phyloP scores from a whole-genome alignment of 2,888 invertebrate species.

The Drosophila anomalipes region DNA sequence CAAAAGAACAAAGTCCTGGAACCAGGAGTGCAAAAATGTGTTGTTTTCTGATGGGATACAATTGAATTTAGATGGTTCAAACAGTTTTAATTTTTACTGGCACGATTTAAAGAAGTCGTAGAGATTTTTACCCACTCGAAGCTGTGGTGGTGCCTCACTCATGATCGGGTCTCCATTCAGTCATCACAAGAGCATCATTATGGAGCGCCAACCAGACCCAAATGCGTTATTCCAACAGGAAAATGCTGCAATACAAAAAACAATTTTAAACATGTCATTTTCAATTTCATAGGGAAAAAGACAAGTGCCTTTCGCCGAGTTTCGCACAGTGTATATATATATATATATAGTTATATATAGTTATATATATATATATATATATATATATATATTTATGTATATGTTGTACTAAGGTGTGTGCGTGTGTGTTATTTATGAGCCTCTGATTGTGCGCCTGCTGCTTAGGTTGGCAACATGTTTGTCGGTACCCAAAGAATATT shows the following conservation, averaged over 20 bases:
- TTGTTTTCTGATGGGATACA: too few species aligned
- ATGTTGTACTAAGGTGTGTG: neutral
- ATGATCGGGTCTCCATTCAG: neutral
- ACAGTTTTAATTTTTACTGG: too few species aligned
- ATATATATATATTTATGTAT: neutral
- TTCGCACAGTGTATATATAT: neutral
- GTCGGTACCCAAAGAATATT: constrained; percentile 12
- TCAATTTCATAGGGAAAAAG: neutral
- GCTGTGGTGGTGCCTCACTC: too few species aligned
- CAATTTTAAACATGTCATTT: neutral
- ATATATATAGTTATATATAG: neutral
- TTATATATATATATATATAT: neutral
- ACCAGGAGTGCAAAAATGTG: too few species aligned
- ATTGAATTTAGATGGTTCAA: too few species aligned
- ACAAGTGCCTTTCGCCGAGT: neutral
- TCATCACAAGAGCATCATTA: neutral
- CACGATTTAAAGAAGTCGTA: too few species aligned
- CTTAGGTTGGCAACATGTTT: constrained; percentile 45
- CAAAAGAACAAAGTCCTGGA: too few species aligned
- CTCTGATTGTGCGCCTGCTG: constrained; percentile 58
- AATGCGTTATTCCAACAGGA: neutral
- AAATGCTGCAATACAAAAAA: neutral
- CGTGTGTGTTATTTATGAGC: constrained; percentile 57
- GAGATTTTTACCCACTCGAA: neutral
- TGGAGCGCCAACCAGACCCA: neutral